A percentile compares a stretch with the other conserved stretches of the same genome.
phyloP scores from a whole-genome alignment of 1,140 invertebrate genomes.

The Ruditapes philippinarum region DNA sequence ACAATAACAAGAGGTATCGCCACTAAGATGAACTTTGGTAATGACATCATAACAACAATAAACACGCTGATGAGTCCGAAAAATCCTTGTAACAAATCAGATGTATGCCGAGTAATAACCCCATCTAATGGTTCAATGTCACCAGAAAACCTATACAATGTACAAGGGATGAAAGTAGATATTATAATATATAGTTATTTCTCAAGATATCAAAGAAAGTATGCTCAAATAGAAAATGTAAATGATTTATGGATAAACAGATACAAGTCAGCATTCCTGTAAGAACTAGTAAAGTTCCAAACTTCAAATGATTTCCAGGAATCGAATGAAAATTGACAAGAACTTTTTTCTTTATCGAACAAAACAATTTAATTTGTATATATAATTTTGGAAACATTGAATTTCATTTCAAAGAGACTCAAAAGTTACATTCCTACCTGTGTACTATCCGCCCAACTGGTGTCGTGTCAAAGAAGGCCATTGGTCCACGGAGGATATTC shows the following conservation, averaged over 20 bases:
- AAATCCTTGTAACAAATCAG: background rate
- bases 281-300: too few species aligned
- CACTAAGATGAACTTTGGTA: slow-evolving; percentile 38
- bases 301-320: background rate
- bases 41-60: background rate
- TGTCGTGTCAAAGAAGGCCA: slow-evolving; percentile 92
- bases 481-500: slow-evolving; percentile 90
- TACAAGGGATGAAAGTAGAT: too few species aligned
- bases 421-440: slow-evolving; percentile 86
- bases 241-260: too few species aligned
- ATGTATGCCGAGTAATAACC: background rate
- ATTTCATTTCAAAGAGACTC: background rate
- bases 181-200: too few species aligned
- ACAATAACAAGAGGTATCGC: background rate
- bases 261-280: too few species aligned
- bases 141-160: background rate
- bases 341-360: background rate
- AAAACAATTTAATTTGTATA: too few species aligned
- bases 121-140: slow-evolving; percentile 17
- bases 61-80: background rate
- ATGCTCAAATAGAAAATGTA: too few species aligned
- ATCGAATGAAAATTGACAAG: too few species aligned
- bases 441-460: slow-evolving; percentile 93
- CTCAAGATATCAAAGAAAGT: too few species aligned
- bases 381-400: background rate